Base-by-base conservation (phyloP, 2,113 vertebrate genomes). In the Alaudala cheleensis region DNA sequence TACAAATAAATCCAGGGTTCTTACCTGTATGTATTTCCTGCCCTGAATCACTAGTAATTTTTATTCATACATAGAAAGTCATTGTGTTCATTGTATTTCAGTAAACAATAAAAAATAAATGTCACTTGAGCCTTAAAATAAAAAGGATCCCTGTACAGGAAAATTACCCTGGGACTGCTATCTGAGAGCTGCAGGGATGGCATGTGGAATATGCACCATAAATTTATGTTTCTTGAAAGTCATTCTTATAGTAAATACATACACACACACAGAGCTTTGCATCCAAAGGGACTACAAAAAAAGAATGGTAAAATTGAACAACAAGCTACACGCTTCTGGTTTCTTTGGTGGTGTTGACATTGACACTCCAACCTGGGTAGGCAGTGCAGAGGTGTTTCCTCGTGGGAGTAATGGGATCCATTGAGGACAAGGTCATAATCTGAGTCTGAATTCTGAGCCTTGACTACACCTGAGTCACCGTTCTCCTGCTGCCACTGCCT, bases 381-480 rank as follows among this genome's bases (percentile, higher is more conserved):
- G 34, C 14, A 5, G 10, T 15, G 47, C 3, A 7, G 53, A 40
- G 22, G 11, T 71, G 15, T 66, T 80, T 56, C n/a, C 24, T 47
- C 26, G 5, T 64, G 60, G 17, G 37, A 62, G 12, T 34, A 37
- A 44, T 1, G 26, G 26, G 6, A 37, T 47, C 54, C 26, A 1
- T 2, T 56, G 66, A 65, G 71, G 47, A 33, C 42, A 62, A 56
- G 26, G 25, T 54, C 11, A 14, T 20, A 31, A 34, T 15, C 33
- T 26, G 12, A 33, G 58, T 40, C 14, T 58, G 62, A 53, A 31
- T 25, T 47, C 23, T 51, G 70, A 78, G 25, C 5, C 81, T 13
- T 28, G 74, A 31, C 20, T 51, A 20, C 60, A 5, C n/a, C 29
- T 7, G 57, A 22, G 47, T 71, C n/a, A 12, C 34, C 0, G 0